These are phyloP conservation scores for Epinotia ramella DNA, from an alignment of 2,888 invertebrate species.

Conservation along the genomic window DNA sequence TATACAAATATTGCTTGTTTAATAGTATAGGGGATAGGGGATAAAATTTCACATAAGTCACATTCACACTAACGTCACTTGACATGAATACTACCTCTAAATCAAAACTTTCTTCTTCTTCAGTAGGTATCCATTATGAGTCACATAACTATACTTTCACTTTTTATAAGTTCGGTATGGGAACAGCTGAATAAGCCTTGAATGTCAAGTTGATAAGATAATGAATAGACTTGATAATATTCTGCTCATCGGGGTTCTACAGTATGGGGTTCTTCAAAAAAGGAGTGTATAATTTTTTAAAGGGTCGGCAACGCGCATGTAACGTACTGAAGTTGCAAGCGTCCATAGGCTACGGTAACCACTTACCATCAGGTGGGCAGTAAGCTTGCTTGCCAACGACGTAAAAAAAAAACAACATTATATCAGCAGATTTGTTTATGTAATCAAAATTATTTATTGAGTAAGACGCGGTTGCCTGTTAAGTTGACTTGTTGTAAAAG, in stretches of 20 bases:
- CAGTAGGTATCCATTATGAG: neutral
- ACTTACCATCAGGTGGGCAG: no score
- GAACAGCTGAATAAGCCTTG: neutral
- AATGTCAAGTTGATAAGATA: neutral
- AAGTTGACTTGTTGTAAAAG: neutral
- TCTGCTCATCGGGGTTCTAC: no score
- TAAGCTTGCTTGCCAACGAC: no score
- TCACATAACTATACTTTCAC: constrained; percentile 32
- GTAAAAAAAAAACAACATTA: no score
- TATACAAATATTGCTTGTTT: no score
- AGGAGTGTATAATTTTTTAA: no score
- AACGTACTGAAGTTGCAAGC: no score
- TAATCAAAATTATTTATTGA: no score
- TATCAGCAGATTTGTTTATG: neutral
- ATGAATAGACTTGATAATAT: neutral
- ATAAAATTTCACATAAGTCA: neutral
- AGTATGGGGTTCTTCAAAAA: no score
- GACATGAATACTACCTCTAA: neutral
- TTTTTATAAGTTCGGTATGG: constrained; percentile 18
- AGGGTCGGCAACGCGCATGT: no score
- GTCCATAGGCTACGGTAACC: no score
- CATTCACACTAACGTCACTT: neutral
- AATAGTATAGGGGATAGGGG: no score
- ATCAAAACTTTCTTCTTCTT: neutral
- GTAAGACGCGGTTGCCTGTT: neutral